A percentile compares a stretch with the other conserved stretches of the same genome.
These are phyloP conservation scores for Phalacrocorax aristotelis DNA, from an alignment of 2,113 vertebrate species.

Conservation along the genomic window DNA sequence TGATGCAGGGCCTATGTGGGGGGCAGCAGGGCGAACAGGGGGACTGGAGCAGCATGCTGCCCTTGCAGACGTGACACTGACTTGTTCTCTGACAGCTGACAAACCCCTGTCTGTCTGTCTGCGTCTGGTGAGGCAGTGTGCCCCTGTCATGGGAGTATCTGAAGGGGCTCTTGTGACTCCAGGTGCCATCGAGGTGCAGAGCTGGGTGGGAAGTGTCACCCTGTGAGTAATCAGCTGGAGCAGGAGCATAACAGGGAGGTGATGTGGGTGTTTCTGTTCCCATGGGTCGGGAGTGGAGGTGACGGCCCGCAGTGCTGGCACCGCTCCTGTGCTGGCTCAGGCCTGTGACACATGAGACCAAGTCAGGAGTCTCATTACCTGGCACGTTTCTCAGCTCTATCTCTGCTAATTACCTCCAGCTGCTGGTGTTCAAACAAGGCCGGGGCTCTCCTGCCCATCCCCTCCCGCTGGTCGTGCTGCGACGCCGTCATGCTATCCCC, in stretches of 20 bases:
- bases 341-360: background rate
- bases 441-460: background rate
- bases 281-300: background rate
- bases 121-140: rapidly evolving
- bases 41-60: background rate
- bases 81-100: background rate
- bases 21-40: background rate
- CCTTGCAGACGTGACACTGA: background rate
- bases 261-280: background rate
- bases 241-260: background rate
- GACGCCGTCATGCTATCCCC: rapidly evolving
- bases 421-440: background rate
- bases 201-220: background rate
- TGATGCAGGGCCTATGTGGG: rapidly evolving
- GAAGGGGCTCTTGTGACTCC: background rate
- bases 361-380: slow-evolving; percentile 23
- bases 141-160: background rate
- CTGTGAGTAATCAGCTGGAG: background rate
- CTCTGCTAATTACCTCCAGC: slow-evolving; percentile 27
- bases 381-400: background rate
- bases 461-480: rapidly evolving
- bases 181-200: background rate
- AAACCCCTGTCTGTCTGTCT: background rate
- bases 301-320: background rate
- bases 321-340: slow-evolving; percentile 3